These are phyloP conservation scores for Crambe crambe DNA, from an alignment of 37 sponge, comb jelly and placozoan species.

Conservation along the genomic window DNA sequence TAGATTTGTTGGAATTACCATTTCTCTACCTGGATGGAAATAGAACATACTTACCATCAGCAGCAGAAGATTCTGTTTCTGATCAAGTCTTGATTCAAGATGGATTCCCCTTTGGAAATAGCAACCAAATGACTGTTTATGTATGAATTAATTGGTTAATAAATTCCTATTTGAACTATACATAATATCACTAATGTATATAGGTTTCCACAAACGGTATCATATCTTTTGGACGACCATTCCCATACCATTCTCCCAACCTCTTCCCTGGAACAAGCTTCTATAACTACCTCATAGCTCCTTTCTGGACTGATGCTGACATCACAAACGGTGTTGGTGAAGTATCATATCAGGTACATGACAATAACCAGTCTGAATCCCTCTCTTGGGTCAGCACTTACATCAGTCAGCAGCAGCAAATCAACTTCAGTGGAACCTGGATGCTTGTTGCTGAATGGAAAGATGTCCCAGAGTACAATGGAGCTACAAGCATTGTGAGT, in stretches of 20 bases:
- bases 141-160: slow-evolving; percentile 1
- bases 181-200: neutral
- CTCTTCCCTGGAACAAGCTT: slow-evolving; percentile 24
- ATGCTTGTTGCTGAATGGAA: slow-evolving; percentile 67
- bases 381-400: slow-evolving; percentile 21
- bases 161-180: neutral
- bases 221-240: slow-evolving; percentile 20
- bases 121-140: slow-evolving; percentile 10
- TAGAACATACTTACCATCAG: neutral
- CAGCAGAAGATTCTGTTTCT: slow-evolving; percentile 1
- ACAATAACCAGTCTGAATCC: neutral
- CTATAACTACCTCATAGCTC: slow-evolving; percentile 29
- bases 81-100: neutral
- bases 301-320: slow-evolving; percentile 32
- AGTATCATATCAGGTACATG: slow-evolving; percentile 19
- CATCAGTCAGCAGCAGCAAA: slow-evolving; percentile 12
- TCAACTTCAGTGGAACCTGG: slow-evolving; percentile 32
- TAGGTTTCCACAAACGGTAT: slow-evolving; percentile 13
- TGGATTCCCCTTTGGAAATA: slow-evolving; percentile 22
- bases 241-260: slow-evolving; percentile 21
- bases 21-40: neutral
- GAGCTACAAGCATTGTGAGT: slow-evolving; percentile 9
- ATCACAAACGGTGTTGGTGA: slow-evolving; percentile 16
- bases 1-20: neutral
- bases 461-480: slow-evolving; percentile 43